Evolutionary conservation across 1,140 invertebrate species (phyloP).

Genomic region (Papilio glaucus): DNA sequence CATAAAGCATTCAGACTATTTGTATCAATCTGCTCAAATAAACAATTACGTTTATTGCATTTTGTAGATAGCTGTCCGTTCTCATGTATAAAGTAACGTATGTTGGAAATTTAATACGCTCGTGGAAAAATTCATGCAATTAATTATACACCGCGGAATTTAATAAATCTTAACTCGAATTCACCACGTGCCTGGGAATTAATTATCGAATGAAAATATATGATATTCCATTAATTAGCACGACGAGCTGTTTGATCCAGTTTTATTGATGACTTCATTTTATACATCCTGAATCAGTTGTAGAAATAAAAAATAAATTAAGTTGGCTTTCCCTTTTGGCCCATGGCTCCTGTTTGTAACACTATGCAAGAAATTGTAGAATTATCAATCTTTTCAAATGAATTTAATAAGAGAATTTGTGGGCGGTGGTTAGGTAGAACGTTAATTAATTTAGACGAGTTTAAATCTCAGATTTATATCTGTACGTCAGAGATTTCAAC

Average conservation of each 20-base stretch:
- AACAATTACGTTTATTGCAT: no score
- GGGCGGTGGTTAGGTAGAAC: neutral
- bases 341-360: no score
- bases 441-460: conserved; percentile 34
- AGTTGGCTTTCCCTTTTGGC: neutral
- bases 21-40: no score
- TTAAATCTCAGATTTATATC: conserved; percentile 33
- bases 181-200: conserved; percentile 16
- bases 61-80: neutral
- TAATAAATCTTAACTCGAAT: conserved; percentile 22
- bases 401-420: conserved; percentile 4
- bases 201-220: conserved; percentile 27
- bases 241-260: conserved; percentile 10
- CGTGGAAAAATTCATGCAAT: conserved; percentile 29
- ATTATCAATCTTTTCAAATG: neutral
- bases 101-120: neutral
- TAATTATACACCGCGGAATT: conserved; percentile 12
- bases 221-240: conserved; percentile 9
- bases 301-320: neutral
- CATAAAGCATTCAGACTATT: no score
- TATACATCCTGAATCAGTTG: neutral
- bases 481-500: conserved; percentile 34
- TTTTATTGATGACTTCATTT: conserved; percentile 19
- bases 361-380: neutral
- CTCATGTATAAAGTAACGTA: neutral